Base-by-base conservation (phyloP, 1,140 invertebrate genomes). In the Eubasilissa regina region DNA sequence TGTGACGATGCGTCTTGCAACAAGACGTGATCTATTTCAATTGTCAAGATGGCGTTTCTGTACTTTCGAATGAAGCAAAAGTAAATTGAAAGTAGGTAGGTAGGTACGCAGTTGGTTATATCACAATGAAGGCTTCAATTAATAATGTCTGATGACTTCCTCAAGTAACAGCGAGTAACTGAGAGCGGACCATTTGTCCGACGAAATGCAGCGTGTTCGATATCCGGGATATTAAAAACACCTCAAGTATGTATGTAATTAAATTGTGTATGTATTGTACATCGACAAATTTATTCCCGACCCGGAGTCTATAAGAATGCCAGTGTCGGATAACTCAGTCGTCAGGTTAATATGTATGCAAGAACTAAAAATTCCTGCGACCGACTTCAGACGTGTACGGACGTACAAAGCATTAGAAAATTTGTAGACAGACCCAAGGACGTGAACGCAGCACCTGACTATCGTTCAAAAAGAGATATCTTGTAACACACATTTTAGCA, bases 221-320 rank as follows among this genome's bases (percentile, higher is more conserved):
- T 21, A 64, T 64, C 60, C 60, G 60, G 60, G 19, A 64, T 25
- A 64, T 64, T 51, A 44, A 64, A 6, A 64, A 64, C 11, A 25
- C 35, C 60, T 64, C 60, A 11, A 35, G 25, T 35, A 35, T 6
- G 25, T 35, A 35, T 6, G 25, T 35, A 35, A 64, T 64, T 35
- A 43, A 35, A 13, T 64, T 64, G 15, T 58, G 53, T 21, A 35
- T 62, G 58, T 60, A n/a, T 60, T 6, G 8, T 3, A 21, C 15
- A 35, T 35, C 58, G 58, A 62, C 25, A 70, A 70, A 70, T 70
- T 70, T 70, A 70, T 70, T 70, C 66, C 66, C 66, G 12, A 25
- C 66, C 48, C 66, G 15, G 66, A 51, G 66, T 21, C 17, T 9
- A 70, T 70, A 70, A 70, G 51, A 70, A 70, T 70, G 45, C 66